A percentile compares a stretch with the other conserved stretches of the same genome.
phyloP scores from a whole-genome alignment of 2,888 invertebrate species.

The Colletes collaris region DNA sequence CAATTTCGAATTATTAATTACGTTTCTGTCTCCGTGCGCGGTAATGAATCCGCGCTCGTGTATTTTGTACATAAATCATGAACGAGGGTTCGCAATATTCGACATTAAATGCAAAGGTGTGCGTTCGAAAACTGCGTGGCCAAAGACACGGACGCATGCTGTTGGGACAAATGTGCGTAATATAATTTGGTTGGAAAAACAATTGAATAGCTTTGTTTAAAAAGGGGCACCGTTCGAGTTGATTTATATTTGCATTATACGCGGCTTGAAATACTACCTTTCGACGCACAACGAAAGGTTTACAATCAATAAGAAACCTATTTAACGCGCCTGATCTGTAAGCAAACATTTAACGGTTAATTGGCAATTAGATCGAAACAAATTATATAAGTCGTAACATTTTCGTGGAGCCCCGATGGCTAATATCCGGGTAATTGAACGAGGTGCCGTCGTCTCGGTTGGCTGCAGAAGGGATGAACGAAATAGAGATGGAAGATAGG shows the following conservation, averaged over 20 bases:
- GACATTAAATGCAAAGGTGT: slow-evolving; percentile 18
- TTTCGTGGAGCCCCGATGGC: slow-evolving; percentile 81
- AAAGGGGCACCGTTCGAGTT: slow-evolving; percentile 9
- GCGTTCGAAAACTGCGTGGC: slow-evolving; percentile 10
- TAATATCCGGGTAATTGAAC: slow-evolving; percentile 82
- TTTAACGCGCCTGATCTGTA: slow-evolving; percentile 33
- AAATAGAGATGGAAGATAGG: slow-evolving; percentile 57
- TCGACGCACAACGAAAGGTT: neutral
- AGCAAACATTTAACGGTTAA: slow-evolving; percentile 77
- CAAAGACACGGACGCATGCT: slow-evolving; percentile 33
- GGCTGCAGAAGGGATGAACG: slow-evolving; percentile 59
- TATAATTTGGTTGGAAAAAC: slow-evolving; percentile 29
- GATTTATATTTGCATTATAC: neutral
- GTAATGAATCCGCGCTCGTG: slow-evolving; percentile 53
- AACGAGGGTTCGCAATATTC: slow-evolving; percentile 31
- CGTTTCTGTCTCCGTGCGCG: slow-evolving; percentile 39
- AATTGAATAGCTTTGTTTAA: slow-evolving; percentile 3
- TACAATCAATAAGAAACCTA: neutral
- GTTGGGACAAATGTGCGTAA: slow-evolving; percentile 31
- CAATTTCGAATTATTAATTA: slow-evolving; percentile 63
- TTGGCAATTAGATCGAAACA: slow-evolving; percentile 80
- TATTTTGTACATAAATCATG: slow-evolving; percentile 56
- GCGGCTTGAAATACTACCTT: neutral
- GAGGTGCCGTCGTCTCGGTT: slow-evolving; percentile 72
- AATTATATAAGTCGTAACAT: slow-evolving; percentile 82